Evolutionary conservation across 2,888 invertebrate genomes (phyloP), one percentile per base, ranked within the genome.

Genomic region (Phrixothrix hirtus): DNA sequence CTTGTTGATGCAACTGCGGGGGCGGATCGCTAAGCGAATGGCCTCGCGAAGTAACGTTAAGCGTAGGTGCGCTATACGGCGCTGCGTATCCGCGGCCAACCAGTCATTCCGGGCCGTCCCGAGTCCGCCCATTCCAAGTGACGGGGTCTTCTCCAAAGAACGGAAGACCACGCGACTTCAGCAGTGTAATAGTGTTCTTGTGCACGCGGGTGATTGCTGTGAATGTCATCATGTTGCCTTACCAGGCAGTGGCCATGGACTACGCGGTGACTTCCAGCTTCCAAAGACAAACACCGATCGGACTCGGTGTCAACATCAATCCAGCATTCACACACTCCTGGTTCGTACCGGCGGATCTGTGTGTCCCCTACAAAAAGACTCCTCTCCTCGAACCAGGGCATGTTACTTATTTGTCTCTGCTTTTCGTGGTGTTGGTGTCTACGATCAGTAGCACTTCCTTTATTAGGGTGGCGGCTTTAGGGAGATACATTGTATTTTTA

Each of bases 291-390:
- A 65, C 74, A 45, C 72, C 75, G 53, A 71, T 75, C 54, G 79
- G 74, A 68, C 76, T 75, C 72, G 76, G 76, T 62, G 75, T 81
- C 79, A 84, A 78, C 81, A 83, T 76, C 82, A 85, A 76, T 61
- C 86, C 92, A 73, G 88, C 88, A 73, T 93, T 92, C 84, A 89
- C 91, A 76, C 92, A 93, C 85, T 92, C 92, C 82, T 93, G 93
- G 93, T 90, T 92, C 86, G 91, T 92, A 80, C 88, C 89, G 82
- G 89, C 90, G 87, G 91, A 92, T 83, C 86, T 92, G 82, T 91
- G 91, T 86, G 86, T 89, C 84, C 89, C 90, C 81, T 86, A 85
- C 81, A 86, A 86, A 80, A 86, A 86, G 83, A 73, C 73, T 75
- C 85, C 87, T 84, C 86, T 87, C 83, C 87, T 92, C 83, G 91